Evolutionary conservation across 1,140 invertebrate genomes (phyloP), one percentile per base, ranked within the genome.

Genomic region (Phortica variegata): DNA sequence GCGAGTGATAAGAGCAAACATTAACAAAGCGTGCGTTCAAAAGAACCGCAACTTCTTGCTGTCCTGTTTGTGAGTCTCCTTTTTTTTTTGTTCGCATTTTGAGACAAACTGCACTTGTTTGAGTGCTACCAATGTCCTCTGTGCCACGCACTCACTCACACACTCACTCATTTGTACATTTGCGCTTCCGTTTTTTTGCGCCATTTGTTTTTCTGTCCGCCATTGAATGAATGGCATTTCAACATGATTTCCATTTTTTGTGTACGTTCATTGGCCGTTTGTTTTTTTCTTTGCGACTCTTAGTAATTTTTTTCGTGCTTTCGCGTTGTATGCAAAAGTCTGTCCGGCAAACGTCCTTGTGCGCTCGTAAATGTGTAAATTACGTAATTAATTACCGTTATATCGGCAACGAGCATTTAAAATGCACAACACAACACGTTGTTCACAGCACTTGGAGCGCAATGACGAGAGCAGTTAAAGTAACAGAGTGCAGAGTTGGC

Each of bases 351-450:
- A 6, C 26, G 26, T 29, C 12, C 12, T 6, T 29, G 10, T n/a
- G 13, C 26, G 47, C 47, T 47, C n/a, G 51, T 48, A 37, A 44
- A 43, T 34, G 44, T 56, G 55, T 53, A 60, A 72, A 72, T 60
- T 54, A 52, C 51, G 42, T 52, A 65, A 72, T 68, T 66, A 70
- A 73, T 66, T 73, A 62, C 52, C 37, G 48, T 43, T 52, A 52
- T 54, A 47, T 45, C 34, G 33, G 20, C 32, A 45, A 15, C 36
- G 15, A 12, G 12, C 21, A 47, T 68, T 65, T 43, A 48, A n/a
- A 54, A 59, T 55, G 47, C 33, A 31, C 44, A 48, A 38, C 33
- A 52, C 49, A 38, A 21, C 12, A 29, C 6, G 26, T 29, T 7
- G 6, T 29, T 29, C 6, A 12, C 26, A 29, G 13, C 34, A 37